Evolutionary conservation across 2,797 vertebrate species (phyloP).

Genomic region (Alcedo atthis): DNA sequence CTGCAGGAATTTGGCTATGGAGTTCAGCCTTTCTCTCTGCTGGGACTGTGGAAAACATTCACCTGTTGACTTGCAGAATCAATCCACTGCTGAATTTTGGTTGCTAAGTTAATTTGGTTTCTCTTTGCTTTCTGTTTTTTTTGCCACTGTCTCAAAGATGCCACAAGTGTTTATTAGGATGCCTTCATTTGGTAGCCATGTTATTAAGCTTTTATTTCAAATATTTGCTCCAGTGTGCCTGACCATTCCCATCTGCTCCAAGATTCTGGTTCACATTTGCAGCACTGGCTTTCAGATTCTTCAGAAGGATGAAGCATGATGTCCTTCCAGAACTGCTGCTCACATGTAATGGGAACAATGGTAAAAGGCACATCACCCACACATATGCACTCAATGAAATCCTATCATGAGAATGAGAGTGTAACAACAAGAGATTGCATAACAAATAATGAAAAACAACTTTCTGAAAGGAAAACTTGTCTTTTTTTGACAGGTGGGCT

Average conservation of each 20-base stretch:
- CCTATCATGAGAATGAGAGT: not conserved
- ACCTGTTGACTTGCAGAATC: not conserved
- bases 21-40: not conserved
- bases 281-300: not conserved
- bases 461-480: not conserved
- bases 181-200: not conserved
- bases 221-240: not conserved
- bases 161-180: not conserved
- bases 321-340: constrained; percentile 6
- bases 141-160: not conserved
- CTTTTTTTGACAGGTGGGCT: not conserved
- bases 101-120: not conserved
- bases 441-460: not conserved
- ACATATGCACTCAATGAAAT: not conserved
- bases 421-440: not conserved
- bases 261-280: constrained; percentile 36
- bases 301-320: not conserved
- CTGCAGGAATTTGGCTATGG: not conserved
- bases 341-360: not conserved
- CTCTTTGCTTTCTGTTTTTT: not conserved
- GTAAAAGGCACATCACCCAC: not conserved
- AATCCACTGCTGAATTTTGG: not conserved
- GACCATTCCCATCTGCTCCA: constrained; percentile 16
- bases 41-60: not conserved
- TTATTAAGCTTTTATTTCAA: constrained; percentile 11